Percentiles rank a stretch among this genome's conserved stretches.
phyloP scores from a whole-genome alignment of 2,888 invertebrate species.

The Morpho achilles region DNA sequence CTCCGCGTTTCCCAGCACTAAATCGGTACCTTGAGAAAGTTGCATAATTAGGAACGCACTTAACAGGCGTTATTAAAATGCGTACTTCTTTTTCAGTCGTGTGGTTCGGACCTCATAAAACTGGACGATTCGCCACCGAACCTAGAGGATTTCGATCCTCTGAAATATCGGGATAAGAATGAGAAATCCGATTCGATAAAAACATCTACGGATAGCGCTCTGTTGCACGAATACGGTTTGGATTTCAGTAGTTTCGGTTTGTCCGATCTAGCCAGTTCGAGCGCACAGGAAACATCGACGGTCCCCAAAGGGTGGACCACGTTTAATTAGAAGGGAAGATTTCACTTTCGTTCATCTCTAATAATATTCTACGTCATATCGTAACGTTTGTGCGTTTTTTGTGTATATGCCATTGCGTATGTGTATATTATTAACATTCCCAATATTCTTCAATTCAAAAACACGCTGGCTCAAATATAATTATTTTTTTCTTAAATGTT shows the following conservation, averaged over 20 bases:
- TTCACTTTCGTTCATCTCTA: background rate
- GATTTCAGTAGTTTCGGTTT: conserved; percentile 79
- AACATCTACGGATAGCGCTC: conserved; percentile 78
- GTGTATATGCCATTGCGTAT: background rate
- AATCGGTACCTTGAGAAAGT: conserved; percentile 21
- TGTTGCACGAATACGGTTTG: conserved; percentile 86
- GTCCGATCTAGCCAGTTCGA: conserved; percentile 62
- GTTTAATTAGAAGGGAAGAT: conserved; percentile 46
- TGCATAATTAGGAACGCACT: conserved; percentile 18
- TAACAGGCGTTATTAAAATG: conserved; percentile 39
- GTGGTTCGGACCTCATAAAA: conserved; percentile 69
- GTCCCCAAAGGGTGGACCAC: conserved; percentile 70
- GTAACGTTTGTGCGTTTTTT: conserved; percentile 12
- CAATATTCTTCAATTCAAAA: too few relatives aligned
- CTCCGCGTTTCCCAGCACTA: background rate
- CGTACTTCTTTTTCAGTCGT: conserved; percentile 66
- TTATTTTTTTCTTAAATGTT: too few relatives aligned
- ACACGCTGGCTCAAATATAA: too few relatives aligned
- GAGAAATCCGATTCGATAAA: conserved; percentile 59
- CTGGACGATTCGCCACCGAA: conserved; percentile 65
- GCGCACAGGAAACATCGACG: conserved; percentile 41
- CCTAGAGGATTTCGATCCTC: conserved; percentile 69
- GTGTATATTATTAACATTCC: background rate
- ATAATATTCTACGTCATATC: background rate
- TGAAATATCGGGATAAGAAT: conserved; percentile 56